phyloP scores from a whole-genome alignment of 2,888 invertebrate species.

The Girardia tigrina region DNA sequence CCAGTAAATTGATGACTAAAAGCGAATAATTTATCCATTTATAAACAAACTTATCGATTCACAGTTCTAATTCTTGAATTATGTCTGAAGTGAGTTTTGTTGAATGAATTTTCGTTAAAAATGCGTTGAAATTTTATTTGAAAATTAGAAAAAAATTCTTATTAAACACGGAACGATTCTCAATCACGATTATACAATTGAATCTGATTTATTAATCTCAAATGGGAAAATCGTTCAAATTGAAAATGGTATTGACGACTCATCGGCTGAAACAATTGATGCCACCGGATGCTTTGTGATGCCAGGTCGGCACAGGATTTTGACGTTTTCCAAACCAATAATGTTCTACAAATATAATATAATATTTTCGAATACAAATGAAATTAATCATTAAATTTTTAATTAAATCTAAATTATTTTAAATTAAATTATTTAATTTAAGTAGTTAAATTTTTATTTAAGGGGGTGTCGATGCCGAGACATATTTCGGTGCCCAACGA shows the following conservation, averaged over 20 bases:
- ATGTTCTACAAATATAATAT: background rate
- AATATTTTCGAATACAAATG: no score
- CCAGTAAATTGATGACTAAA: conserved; percentile 8
- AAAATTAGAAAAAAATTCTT: background rate
- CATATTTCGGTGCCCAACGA: background rate
- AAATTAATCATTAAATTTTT: no score
- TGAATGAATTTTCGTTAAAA: background rate
- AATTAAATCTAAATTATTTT: no score
- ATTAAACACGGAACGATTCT: background rate
- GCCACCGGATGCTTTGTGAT: background rate
- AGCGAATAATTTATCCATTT: background rate
- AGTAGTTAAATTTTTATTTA: background rate
- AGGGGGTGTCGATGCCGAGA: conserved; percentile 6
- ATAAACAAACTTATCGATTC: conserved; percentile 15
- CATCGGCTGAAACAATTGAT: background rate
- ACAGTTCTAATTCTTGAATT: background rate
- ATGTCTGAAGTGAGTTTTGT: conserved; percentile 16
- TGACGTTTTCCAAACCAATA: background rate
- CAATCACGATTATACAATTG: conserved; percentile 1
- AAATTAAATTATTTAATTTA: background rate
- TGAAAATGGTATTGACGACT: background rate
- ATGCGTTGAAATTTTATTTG: background rate
- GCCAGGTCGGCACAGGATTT: background rate
- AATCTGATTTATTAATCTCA: background rate
- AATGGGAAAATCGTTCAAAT: background rate